A percentile compares a stretch with the other conserved stretches of the same genome.
Conservation (phyloP, 2,113 vertebrate genomes). For the Oreochromis spilurus region DNA sequence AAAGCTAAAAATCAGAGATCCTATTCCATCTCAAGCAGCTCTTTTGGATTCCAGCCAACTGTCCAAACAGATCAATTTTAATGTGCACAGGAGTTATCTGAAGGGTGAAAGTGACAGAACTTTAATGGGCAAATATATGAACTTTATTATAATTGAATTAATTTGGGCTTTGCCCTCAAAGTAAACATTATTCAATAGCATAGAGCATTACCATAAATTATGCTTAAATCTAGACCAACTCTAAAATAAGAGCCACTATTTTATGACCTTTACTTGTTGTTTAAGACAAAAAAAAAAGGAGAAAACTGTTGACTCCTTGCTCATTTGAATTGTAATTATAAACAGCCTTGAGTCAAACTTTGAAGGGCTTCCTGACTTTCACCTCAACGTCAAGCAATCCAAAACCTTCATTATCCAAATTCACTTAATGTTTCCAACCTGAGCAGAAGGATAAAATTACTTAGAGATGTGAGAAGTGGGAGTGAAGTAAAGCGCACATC, state of each 20-base stretch:
- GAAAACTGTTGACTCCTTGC: background rate
- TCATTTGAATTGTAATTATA: slow-evolving; percentile 40
- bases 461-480: background rate
- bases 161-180: slow-evolving; percentile 31
- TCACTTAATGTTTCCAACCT: background rate
- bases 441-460: background rate
- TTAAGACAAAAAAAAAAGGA: background rate
- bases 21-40: slow-evolving; percentile 2
- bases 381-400: background rate
- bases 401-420: slow-evolving; percentile 17
- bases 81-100: slow-evolving; percentile 24
- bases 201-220: slow-evolving; percentile 42
- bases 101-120: slow-evolving; percentile 22
- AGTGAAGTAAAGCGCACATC: background rate
- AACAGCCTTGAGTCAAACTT: slow-evolving; percentile 6
- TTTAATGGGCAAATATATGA: slow-evolving; percentile 18
- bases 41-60: slow-evolving; percentile 11
- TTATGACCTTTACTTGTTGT: slow-evolving; percentile 28
- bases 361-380: slow-evolving; percentile 34
- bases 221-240: background rate
- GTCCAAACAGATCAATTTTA: slow-evolving; percentile 35
- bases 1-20: slow-evolving; percentile 1
- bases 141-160: slow-evolving; percentile 31
- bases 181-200: slow-evolving; percentile 36
- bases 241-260: background rate